These are phyloP conservation scores for Melanotaenia boesemani DNA, from an alignment of 2,797 vertebrate genomes.

Conservation along the genomic window DNA sequence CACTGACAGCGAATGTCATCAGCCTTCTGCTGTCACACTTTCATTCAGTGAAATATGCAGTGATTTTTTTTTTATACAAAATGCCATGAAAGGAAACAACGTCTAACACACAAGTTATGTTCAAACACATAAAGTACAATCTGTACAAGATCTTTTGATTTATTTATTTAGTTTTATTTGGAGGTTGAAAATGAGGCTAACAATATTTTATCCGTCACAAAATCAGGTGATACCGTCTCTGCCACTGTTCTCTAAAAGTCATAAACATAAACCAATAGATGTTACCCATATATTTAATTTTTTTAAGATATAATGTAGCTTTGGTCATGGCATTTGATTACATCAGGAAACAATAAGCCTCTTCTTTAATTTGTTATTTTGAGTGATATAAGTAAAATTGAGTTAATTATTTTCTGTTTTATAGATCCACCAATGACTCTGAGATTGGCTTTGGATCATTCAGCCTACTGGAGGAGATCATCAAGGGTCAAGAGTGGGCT, in stretches of 20 bases:
- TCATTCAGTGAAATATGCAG: neutral
- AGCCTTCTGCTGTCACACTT: neutral
- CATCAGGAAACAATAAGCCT: neutral
- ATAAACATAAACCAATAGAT: no score
- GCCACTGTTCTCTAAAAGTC: neutral
- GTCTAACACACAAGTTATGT: neutral
- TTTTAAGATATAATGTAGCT: neutral
- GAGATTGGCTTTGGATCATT: slow-evolving; percentile 76
- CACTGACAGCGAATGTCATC: slow-evolving; percentile 43
- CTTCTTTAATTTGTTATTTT: neutral
- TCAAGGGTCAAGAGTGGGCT: slow-evolving; percentile 79
- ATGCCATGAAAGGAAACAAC: neutral
- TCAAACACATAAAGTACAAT: neutral
- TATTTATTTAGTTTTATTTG: neutral
- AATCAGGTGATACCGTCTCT: neutral
- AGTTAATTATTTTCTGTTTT: slow-evolving; percentile 17
- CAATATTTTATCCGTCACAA: neutral
- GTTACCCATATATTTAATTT: neutral
- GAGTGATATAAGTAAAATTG: neutral
- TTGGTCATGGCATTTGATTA: neutral
- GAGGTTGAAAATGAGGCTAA: neutral
- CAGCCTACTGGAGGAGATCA: slow-evolving; percentile 83
- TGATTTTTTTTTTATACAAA: slow-evolving; percentile 1
- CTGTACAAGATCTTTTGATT: neutral
- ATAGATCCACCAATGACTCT: slow-evolving; percentile 63